Percentiles rank a stretch among this genome's conserved stretches.
Evolutionary conservation across 2,888 invertebrate species (phyloP).

Genomic region (Pristionchus entomophagus): DNA sequence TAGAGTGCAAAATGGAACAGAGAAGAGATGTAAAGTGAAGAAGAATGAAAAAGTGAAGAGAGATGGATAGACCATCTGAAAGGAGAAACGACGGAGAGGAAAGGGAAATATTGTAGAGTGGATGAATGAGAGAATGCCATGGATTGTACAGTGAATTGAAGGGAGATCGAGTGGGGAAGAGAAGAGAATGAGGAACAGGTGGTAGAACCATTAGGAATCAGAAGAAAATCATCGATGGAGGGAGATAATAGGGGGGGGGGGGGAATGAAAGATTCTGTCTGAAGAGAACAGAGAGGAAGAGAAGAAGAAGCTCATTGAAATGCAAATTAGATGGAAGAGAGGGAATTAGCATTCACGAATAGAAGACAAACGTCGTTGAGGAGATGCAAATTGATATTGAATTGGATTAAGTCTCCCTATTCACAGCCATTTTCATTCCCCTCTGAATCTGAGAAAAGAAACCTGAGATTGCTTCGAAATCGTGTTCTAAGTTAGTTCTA

Average conservation of each 20-base stretch:
- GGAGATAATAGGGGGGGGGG: too few relatives aligned
- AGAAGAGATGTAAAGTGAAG: not conserved
- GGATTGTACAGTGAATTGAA: not conserved
- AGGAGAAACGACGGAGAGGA: not conserved
- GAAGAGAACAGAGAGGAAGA: not conserved
- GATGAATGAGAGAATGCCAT: not conserved
- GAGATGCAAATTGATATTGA: not conserved
- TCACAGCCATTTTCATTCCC: too few relatives aligned
- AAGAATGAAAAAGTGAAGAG: not conserved
- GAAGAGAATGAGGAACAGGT: not conserved
- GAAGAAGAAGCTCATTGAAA: not conserved
- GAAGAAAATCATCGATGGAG: too few relatives aligned
- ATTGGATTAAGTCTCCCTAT: not conserved
- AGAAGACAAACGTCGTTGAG: not conserved
- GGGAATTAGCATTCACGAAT: not conserved
- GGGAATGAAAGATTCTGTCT: not conserved
- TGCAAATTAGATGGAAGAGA: not conserved
- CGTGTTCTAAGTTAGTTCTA: constrained; percentile 4
- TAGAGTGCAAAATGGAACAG: not conserved
- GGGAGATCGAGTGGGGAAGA: not conserved
- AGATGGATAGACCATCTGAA: not conserved
- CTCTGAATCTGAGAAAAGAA: not conserved
- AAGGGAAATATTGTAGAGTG: not conserved
- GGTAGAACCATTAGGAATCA: not conserved
- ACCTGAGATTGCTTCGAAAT: not conserved